These are phyloP conservation scores for Drosophila mojavensis DNA, from an alignment of 1,140 invertebrate genomes.

Conservation along the genomic window DNA sequence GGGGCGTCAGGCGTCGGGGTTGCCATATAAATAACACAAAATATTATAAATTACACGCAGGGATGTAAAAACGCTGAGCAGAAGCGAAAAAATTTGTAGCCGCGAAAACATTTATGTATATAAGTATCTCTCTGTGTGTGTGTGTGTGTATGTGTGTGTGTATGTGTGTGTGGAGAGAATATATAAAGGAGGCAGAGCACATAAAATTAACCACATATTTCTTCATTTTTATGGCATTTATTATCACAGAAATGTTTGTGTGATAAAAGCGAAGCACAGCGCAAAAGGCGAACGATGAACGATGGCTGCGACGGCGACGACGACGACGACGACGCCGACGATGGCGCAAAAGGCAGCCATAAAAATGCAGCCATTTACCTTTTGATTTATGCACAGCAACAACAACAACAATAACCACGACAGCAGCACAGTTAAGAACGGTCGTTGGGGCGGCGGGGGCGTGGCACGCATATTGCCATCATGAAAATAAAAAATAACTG, in stretches of 20 bases:
- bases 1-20: constrained; percentile 2
- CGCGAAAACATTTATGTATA: constrained; percentile 77
- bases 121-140: constrained; percentile 10
- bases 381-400: constrained; percentile 79
- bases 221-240: constrained; percentile 83
- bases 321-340: constrained; percentile 42
- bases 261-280: constrained; percentile 75
- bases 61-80: constrained; percentile 58
- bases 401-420: not conserved
- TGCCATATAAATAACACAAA: constrained; percentile 78
- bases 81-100: constrained; percentile 68
- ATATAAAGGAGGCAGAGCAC: constrained; percentile 77
- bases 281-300: constrained; percentile 73
- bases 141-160: no score
- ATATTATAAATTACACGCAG: constrained; percentile 81
- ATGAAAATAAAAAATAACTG: constrained; percentile 34
- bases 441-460: not conserved
- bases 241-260: constrained; percentile 82
- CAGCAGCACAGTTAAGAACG: constrained; percentile 27
- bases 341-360: constrained; percentile 71
- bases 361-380: constrained; percentile 83
- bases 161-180: constrained; percentile 32
- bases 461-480: constrained; percentile 41
- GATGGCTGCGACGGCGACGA: constrained; percentile 22
- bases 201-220: constrained; percentile 83